phyloP scores from a whole-genome alignment of 1,140 invertebrate genomes.

The Drosophila ficusphila region DNA sequence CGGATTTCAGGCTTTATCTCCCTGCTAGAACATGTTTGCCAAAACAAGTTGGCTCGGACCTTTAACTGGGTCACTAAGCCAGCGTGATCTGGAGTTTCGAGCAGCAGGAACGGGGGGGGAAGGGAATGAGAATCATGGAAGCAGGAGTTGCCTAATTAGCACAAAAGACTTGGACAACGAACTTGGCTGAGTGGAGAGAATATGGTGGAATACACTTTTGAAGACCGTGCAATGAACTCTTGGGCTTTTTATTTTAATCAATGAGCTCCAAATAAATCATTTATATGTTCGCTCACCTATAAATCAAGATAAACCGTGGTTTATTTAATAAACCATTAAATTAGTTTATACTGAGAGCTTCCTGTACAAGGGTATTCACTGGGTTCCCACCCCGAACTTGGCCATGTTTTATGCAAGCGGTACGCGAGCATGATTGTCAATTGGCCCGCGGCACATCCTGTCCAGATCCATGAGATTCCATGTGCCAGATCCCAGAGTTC shows the following conservation, averaged over 20 bases:
- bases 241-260: too few relatives aligned
- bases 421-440: conserved; percentile 62
- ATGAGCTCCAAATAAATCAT: too few relatives aligned
- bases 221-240: not conserved
- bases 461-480: conserved; percentile 32
- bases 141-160: conserved; percentile 51
- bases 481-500: conserved; percentile 30
- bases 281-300: too few relatives aligned
- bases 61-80: conserved; percentile 79
- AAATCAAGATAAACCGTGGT: too few relatives aligned
- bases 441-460: conserved; percentile 70
- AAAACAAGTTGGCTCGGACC: conserved; percentile 73
- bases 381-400: not conserved
- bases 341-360: not conserved
- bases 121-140: not conserved
- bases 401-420: conserved; percentile 22
- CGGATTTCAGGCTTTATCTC: not conserved
- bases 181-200: not conserved
- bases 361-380: conserved; percentile 13
- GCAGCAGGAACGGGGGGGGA: not conserved
- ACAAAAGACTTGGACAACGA: conserved; percentile 66
- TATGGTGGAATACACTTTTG: conserved; percentile 1
- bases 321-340: not conserved
- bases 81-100: conserved; percentile 15
- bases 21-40: conserved; percentile 69